Evolutionary conservation across 2,113 vertebrate genomes (phyloP), one percentile per base, ranked within the genome.

Genomic region (Carlito syrichta): DNA sequence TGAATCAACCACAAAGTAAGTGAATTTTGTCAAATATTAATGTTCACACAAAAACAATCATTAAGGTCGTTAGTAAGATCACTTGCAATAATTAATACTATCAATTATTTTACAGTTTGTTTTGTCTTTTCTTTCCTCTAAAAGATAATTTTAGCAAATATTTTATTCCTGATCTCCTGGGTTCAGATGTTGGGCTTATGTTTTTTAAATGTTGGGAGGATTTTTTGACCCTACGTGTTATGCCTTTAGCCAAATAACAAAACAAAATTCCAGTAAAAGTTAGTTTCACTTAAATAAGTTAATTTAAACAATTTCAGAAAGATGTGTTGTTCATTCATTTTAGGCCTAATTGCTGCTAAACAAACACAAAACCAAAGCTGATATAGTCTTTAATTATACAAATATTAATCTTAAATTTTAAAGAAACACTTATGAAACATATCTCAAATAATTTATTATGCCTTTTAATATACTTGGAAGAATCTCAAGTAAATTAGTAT

Each of bases 11-110:
- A 77, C 32, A 69, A 81, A 94, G 58, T 62, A 95, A 94, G 58
- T 81, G 40, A 9, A 91, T 76, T 94, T 94, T 97, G 76, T 93
- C 77, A 93, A 89, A 96, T 95, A 95, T 86, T 84, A 95, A 84
- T 48, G 25, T 48, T 76, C 45, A 89, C 45, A 74, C 22, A 89
- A 79, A 82, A 92, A 19, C 5, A 79, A 63, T 83, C 62, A 84
- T 45, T 90, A 79, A 96, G 32, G 38, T 86, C 35, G 89, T 96
- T 97, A 94, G 73, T 45, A 71, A 91, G 52, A 93, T 86, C 12
- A 89, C 83, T 89, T 93, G 16, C 2, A 89, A 91, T 95, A 54
- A 83, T 38, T 52, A 85, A 52, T n/a, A 56, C 0, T 40, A 45
- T 69, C 43, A 91, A 52, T 79, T 91, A 83, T 84, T 79, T 60